A percentile compares a stretch with the other conserved stretches of the same genome.
phyloP scores from a whole-genome alignment of 35 echinoderm and acorn worm genomes.

The Chiridota heheva region DNA sequence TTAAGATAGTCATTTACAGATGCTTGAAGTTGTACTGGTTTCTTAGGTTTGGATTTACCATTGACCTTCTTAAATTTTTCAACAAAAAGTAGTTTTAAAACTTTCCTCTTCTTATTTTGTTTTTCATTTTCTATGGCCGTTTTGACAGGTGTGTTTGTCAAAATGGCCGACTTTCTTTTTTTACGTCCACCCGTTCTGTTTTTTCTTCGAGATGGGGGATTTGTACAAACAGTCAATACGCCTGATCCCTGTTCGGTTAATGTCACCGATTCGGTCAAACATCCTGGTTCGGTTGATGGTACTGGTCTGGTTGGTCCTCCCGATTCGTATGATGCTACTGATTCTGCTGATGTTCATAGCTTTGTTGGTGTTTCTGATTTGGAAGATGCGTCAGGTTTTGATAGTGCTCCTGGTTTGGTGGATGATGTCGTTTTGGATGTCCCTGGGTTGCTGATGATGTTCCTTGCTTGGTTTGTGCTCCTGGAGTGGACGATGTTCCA shows the following conservation, averaged over 20 bases:
- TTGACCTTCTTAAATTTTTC: slow-evolving; percentile 1
- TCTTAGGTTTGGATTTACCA: neutral
- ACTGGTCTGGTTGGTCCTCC: too few relatives aligned
- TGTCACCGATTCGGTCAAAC: neutral
- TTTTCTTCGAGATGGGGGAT: neutral
- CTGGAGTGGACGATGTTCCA: too few relatives aligned
- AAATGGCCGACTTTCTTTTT: neutral
- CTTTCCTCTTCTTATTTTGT: neutral
- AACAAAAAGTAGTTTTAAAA: neutral
- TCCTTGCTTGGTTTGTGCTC: too few relatives aligned
- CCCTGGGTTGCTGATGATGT: too few relatives aligned
- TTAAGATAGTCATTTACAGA: too few relatives aligned
- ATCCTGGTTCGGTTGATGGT: neutral
- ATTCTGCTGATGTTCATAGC: neutral
- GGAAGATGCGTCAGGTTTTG: too few relatives aligned
- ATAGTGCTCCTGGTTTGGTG: too few relatives aligned
- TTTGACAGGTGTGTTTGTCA: slow-evolving; percentile 9
- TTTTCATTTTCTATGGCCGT: neutral
- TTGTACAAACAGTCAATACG: neutral
- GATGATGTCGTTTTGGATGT: too few relatives aligned
- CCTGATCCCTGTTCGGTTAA: neutral
- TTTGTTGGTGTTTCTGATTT: too few relatives aligned
- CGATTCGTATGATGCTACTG: neutral
- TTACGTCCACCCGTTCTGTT: neutral
- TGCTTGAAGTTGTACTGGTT: too few relatives aligned